phyloP scores from a whole-genome alignment of 2,113 vertebrate species.

The Hepsetus odoe region DNA sequence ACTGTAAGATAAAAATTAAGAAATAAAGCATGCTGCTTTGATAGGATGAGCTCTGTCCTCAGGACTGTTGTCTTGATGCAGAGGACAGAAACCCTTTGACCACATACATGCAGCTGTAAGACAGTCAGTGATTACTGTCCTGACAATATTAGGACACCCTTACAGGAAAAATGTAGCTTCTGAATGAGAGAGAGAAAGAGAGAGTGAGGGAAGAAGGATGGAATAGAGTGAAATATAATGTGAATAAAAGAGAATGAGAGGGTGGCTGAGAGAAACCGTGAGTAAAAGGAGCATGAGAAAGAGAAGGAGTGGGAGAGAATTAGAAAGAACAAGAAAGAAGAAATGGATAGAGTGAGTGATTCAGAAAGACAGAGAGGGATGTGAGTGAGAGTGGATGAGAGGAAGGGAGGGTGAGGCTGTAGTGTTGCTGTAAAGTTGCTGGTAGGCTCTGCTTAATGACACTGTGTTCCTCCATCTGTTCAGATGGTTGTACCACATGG shows the following conservation, averaged over 20 bases:
- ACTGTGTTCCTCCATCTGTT: conserved; percentile 13
- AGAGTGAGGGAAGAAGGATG: background rate
- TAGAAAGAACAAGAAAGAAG: background rate
- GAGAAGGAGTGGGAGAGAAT: background rate
- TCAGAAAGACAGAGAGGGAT: background rate
- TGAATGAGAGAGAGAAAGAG: background rate
- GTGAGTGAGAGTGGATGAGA: background rate
- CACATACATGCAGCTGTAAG: background rate
- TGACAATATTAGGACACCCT: background rate
- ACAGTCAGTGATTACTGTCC: background rate
- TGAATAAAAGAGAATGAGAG: no score
- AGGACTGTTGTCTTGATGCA: background rate
- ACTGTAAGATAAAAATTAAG: no score
- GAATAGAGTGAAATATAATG: background rate
- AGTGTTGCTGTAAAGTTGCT: background rate
- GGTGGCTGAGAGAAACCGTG: background rate
- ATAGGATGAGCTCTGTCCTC: background rate
- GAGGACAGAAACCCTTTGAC: background rate
- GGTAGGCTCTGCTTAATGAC: background rate
- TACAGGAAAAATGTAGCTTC: background rate
- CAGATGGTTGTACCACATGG: background rate
- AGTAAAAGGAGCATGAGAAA: no score
- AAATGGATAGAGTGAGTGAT: no score
- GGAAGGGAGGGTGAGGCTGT: background rate
- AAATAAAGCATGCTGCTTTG: no score